Base-by-base conservation (phyloP, 2,113 vertebrate genomes). In the Malaclemys terrapin region DNA sequence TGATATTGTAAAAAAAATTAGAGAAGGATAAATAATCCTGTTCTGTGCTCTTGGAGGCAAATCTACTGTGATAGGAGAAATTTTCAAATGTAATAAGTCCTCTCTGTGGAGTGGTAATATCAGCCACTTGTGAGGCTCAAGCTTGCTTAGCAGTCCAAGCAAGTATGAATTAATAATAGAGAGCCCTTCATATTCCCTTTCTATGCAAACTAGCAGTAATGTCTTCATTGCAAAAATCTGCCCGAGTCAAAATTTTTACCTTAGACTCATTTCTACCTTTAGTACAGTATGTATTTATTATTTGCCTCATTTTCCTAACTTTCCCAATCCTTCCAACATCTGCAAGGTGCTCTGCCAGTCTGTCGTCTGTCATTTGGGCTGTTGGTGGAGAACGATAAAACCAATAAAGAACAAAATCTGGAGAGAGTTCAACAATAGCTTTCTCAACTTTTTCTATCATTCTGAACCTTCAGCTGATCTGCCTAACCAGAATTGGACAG, bases 401-500 rank as follows among this genome's bases (percentile, higher is more conserved):
- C 38, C 81, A 88, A 81, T 50, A 82, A 84, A 91, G 75, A 93
- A 90, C 85, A 90, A 96, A 93, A 94, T 88, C 89, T 80, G 85
- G 47, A 14, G 57, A 84, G 62, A 92, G 76, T 97, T 84, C 94
- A 91, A 95, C 85, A 95, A 92, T 49, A 57, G 56, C 81, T 95
- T 96, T 95, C 85, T 88, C 91, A 87, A 0, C 82, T 57, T 91
- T 91, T 83, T 88, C 53, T 65, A 69, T 38, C 47, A 76, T 47
- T 93, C 80, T 88, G 89, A 91, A 80, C 90, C 88, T 85, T 89
- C 84, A 72, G 65, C 95, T 95, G 89, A 79, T 76, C 50, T 90
- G 82, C 69, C 54, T 86, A 80, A 95, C 85, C 24, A 93, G 92
- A 91, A 93, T 95, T 93, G 96, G 85, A 75, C 81, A 96, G 87